Evolutionary conservation across 2,888 invertebrate species (phyloP), one percentile per base, ranked within the genome.

Genomic region (Thysanoteuthis rhombus): DNA sequence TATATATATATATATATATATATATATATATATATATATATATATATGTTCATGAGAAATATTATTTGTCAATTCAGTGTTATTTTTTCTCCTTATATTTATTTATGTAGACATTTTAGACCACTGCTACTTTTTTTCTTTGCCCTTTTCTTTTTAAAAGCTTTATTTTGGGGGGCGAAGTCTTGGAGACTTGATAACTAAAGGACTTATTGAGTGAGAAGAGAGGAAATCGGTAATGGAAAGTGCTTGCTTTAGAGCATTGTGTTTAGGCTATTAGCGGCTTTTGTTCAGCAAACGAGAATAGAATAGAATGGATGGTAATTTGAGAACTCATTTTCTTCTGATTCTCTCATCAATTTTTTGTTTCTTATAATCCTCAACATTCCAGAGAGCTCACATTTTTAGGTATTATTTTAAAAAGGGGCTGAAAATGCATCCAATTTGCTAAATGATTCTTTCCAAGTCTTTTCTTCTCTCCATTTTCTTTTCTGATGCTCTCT

Each of bases 291-390:
- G 75, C 75, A 75, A 75, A 75, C 75, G 36, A 75, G 36, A 75
- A 75, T 36, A 75, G 36, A 75, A 75, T 36, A n/a, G 36, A 75
- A 75, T 75, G n/a, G 75, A 75, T 75, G 36, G 75, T 75, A 75
- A 75, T 75, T n/a, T 75, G n/a, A 75, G 75, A 75, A 75, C n/a
- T 75, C n/a, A 75, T 75, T 75, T 75, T 75, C 75, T 75, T 75
- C 75, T 75, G 75, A 75, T 75, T n/a, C n/a, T 0, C 75, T 19
- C 19, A 75, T 75, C 75, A 75, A 75, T 75, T 36, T 75, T n/a
- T 75, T 75, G n/a, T 75, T 36, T 75, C 75, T 75, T 12, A 75
- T 75, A 75, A 75, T 75, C 36, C 75, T 36, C 75, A 75, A 36
- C 75, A 75, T 75, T 75, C 75, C 75, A 75, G n/a, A 75, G 36